These are phyloP conservation scores for Emydocephalus ijimae DNA, from an alignment of 2,113 vertebrate genomes.

Conservation along the genomic window DNA sequence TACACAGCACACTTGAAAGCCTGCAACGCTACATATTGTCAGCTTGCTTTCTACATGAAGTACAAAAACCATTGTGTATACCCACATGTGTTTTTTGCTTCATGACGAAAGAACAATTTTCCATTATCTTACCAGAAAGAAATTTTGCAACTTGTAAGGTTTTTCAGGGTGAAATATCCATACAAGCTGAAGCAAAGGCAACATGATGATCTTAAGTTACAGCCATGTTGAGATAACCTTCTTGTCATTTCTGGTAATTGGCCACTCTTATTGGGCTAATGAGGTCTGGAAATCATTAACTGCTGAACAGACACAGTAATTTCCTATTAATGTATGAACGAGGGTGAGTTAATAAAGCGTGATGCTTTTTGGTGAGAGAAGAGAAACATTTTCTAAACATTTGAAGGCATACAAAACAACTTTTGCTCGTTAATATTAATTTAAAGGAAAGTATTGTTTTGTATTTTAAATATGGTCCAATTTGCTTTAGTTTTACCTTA, in stretches of 20 bases:
- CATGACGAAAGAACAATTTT: not conserved
- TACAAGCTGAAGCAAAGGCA: not conserved
- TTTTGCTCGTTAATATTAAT: not conserved
- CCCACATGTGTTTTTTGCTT: not conserved
- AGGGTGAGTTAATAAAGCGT: not conserved
- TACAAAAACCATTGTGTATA: not conserved
- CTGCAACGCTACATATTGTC: not conserved
- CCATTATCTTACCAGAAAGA: not conserved
- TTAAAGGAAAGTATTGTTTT: not conserved
- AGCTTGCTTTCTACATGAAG: not conserved
- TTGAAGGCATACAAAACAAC: not conserved
- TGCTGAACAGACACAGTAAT: not conserved
- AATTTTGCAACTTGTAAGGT: not conserved
- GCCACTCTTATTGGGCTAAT: not conserved
- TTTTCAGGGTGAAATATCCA: not conserved
- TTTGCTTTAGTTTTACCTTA: not conserved
- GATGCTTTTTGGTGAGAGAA: not conserved
- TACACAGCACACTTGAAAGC: not conserved
- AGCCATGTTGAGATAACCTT: not conserved
- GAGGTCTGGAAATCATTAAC: not conserved
- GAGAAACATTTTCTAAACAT: not conserved
- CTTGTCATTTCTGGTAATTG: not conserved
- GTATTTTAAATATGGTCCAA: not conserved
- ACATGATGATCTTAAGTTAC: not conserved
- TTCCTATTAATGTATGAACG: not conserved